Base-by-base conservation (phyloP, 53 echinoderm and acorn worm species). In the Pentamera pediparva region DNA sequence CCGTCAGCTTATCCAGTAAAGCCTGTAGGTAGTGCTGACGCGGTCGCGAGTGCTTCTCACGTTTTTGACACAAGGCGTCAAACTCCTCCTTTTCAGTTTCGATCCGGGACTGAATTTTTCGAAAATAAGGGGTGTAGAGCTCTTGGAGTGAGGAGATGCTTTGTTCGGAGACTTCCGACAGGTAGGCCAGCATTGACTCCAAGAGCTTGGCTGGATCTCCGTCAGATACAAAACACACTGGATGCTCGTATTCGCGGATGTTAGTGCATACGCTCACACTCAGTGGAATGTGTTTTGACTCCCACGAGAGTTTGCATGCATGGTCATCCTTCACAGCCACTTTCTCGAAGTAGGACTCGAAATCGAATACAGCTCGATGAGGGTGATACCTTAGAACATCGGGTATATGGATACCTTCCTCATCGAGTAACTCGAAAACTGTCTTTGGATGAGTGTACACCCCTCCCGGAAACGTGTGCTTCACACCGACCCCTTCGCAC, bases 301-400 rank as follows among this genome's bases (percentile, higher is more conserved):
- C 19, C 21, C 47, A 67, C 25, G 25, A 22, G 5, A 67, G 32
- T 67, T 67, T 65, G 7, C 31, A 11, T 4, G n/a, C 18, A 10
- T 5, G 9, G 30, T 6, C 31, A 19, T 17, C 35, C 15, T 11
- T 32, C 3, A 1, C 5, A 30, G 0, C 34, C 3, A 17, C 21
- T 9, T 11, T 13, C 39, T 81, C 22, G 22, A 87, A 81, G 40
- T 37, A 87, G 36, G 65, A 64, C 62, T 82, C 82, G 37, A 78
- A 87, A 26, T 87, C 87, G 32, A 55, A 87, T 4, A 79, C 79
- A 2, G 79, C 87, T 24, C 48, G 18, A 53, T 82, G 70, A 2
- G 87, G 82, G 37, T 51, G 73, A 60, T 30, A 77, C 26, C 58
- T 31, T 26, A 45, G 41, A 35, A 63, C 32, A 2, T 41, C 27